Percentiles rank a stretch among this genome's conserved stretches.
phyloP scores from a whole-genome alignment of 2,888 invertebrate species.

The Lithophane leautieri region DNA sequence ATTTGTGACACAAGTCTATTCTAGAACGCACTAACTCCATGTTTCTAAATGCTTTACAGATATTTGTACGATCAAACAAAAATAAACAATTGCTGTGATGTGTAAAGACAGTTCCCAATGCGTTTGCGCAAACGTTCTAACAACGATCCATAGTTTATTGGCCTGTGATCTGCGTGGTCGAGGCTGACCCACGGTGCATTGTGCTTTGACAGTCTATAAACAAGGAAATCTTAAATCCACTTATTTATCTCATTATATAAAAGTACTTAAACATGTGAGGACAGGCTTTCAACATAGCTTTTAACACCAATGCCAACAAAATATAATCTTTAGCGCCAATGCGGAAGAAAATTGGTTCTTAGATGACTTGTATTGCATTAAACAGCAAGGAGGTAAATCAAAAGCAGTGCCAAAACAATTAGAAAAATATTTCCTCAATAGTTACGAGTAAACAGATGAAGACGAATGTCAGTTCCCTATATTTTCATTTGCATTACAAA shows the following conservation, averaged over 20 bases:
- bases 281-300: not conserved
- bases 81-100: constrained; percentile 32
- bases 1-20: constrained; percentile 28
- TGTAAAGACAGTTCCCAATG: constrained; percentile 42
- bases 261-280: constrained; percentile 9
- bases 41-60: constrained; percentile 6
- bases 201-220: constrained; percentile 17
- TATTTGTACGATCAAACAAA: constrained; percentile 37
- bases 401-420: constrained; percentile 24
- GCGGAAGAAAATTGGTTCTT: constrained; percentile 32
- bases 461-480: constrained; percentile 4
- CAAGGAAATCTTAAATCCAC: constrained; percentile 7
- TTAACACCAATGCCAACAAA: constrained; percentile 18
- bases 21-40: not conserved
- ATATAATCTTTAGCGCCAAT: constrained; percentile 17
- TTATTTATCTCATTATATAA: constrained; percentile 1
- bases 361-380: constrained; percentile 13
- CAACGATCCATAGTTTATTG: constrained; percentile 48
- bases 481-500: too few relatives aligned
- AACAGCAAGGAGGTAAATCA: constrained; percentile 2
- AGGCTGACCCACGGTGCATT: constrained; percentile 25
- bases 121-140: constrained; percentile 22
- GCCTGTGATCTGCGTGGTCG: constrained; percentile 13
- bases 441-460: not conserved
- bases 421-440: constrained; percentile 3